Evolutionary conservation across 2,888 invertebrate genomes (phyloP).

Genomic region (Calliphora vomitoria): DNA sequence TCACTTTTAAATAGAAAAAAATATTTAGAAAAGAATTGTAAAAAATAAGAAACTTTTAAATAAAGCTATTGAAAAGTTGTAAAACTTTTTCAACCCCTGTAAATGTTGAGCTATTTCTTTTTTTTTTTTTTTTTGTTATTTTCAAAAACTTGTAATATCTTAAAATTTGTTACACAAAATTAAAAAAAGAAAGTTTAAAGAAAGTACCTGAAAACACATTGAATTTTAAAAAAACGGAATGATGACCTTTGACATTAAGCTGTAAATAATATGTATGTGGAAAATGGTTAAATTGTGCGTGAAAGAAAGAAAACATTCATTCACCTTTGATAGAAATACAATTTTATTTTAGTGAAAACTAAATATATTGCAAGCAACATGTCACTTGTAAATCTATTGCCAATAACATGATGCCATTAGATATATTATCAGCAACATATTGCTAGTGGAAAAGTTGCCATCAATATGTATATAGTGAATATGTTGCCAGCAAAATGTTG

Average conservation of each 20-base stretch:
- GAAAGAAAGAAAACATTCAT: neutral
- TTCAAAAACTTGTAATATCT: constrained; percentile 8
- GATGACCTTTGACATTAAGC: constrained; percentile 24
- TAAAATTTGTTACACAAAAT: constrained; percentile 24
- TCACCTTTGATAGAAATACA: too few relatives aligned
- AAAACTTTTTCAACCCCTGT: constrained; percentile 36
- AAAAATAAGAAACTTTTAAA: constrained; percentile 57
- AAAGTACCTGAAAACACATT: neutral
- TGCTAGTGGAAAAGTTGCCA: too few relatives aligned
- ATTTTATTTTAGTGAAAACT: too few relatives aligned
- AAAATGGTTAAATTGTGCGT: neutral
- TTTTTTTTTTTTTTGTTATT: neutral
- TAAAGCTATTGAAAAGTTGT: constrained; percentile 63
- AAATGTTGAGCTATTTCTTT: constrained; percentile 5
- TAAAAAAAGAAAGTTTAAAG: constrained; percentile 6
- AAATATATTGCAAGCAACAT: too few relatives aligned
- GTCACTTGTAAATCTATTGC: too few relatives aligned
- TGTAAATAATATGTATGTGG: neutral
- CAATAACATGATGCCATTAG: too few relatives aligned
- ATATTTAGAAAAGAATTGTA: constrained; percentile 17
- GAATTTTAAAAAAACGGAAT: constrained; percentile 13
- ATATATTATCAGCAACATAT: too few relatives aligned
- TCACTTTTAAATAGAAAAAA: constrained; percentile 21
- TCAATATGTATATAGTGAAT: too few relatives aligned
- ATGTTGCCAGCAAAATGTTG: too few relatives aligned